phyloP scores from a whole-genome alignment of 1,140 invertebrate species.

The Calephelis virginiensis region DNA sequence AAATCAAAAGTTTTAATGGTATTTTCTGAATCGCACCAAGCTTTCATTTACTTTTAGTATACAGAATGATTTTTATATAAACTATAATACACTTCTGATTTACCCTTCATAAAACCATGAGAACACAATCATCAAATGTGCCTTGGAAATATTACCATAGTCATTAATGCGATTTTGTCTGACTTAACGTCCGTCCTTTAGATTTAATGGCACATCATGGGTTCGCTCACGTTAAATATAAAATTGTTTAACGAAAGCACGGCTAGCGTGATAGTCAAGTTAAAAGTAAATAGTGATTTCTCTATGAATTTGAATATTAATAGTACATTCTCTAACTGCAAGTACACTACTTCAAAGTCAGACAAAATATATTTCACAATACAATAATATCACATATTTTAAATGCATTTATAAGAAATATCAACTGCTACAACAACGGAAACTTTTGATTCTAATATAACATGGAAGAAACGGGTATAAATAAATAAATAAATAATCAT shows the following conservation, averaged over 20 bases:
- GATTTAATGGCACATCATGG: constrained; percentile 60
- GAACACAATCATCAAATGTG: constrained; percentile 62
- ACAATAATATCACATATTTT: constrained; percentile 78
- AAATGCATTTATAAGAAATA: constrained; percentile 72
- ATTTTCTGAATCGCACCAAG: constrained; percentile 79
- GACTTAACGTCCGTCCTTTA: constrained; percentile 57
- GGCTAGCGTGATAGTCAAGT: constrained; percentile 28
- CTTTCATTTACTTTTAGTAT: constrained; percentile 78
- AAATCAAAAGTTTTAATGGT: constrained; percentile 79
- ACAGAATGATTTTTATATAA: constrained; percentile 76
- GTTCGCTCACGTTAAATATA: constrained; percentile 39
- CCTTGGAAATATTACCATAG: constrained; percentile 58
- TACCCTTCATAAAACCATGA: constrained; percentile 56
- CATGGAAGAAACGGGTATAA: constrained; percentile 50
- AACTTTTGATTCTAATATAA: constrained; percentile 41
- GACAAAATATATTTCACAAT: constrained; percentile 75
- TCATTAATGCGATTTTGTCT: constrained; percentile 70
- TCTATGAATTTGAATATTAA: constrained; percentile 24
- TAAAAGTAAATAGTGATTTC: constrained; percentile 20
- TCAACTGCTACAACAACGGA: constrained; percentile 51
- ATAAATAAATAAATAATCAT: constrained; percentile 71
- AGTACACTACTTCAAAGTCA: constrained; percentile 72
- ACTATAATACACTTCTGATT: constrained; percentile 71
- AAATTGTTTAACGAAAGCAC: constrained; percentile 38
- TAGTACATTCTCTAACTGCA: constrained; percentile 62